A percentile compares a stretch with the other conserved stretches of the same genome.
These are phyloP conservation scores for Pteruthius melanotis DNA, from an alignment of 2,113 vertebrate species.

Conservation along the genomic window DNA sequence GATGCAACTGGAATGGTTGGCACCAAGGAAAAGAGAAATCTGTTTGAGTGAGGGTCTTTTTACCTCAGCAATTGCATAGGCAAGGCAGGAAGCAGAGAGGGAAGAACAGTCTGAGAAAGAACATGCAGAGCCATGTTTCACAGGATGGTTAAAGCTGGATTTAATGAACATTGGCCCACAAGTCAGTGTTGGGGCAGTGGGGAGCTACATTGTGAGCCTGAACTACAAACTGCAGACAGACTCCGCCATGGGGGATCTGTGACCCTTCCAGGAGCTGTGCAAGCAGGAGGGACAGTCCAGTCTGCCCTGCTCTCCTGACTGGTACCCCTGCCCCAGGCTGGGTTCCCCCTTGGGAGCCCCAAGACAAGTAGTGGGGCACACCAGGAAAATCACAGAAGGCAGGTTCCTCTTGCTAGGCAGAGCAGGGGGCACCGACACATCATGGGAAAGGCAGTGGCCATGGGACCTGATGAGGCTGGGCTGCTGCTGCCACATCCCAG, in stretches of 20 bases:
- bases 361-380: not conserved
- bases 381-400: not conserved
- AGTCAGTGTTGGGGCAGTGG: not conserved
- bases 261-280: not conserved
- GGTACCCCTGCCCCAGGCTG: not conserved
- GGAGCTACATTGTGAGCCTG: rapidly evolving
- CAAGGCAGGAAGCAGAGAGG: not conserved
- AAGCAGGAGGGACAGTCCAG: not conserved
- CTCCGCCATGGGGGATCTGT: not conserved
- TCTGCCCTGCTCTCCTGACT: not conserved
- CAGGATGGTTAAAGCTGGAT: not conserved
- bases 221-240: not conserved
- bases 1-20: not conserved
- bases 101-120: not conserved
- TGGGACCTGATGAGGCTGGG: not conserved
- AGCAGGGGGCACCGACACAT: not conserved
- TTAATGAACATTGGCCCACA: not conserved
- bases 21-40: not conserved
- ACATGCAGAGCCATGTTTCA: not conserved
- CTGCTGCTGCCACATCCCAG: not conserved
- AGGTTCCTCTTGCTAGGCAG: not conserved
- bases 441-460: not conserved
- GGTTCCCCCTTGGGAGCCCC: not conserved
- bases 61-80: not conserved
- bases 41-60: not conserved